A percentile compares a stretch with the other conserved stretches of the same genome.
Evolutionary conservation across 2,888 invertebrate species (phyloP).

Genomic region (Cosmia pyralina): DNA sequence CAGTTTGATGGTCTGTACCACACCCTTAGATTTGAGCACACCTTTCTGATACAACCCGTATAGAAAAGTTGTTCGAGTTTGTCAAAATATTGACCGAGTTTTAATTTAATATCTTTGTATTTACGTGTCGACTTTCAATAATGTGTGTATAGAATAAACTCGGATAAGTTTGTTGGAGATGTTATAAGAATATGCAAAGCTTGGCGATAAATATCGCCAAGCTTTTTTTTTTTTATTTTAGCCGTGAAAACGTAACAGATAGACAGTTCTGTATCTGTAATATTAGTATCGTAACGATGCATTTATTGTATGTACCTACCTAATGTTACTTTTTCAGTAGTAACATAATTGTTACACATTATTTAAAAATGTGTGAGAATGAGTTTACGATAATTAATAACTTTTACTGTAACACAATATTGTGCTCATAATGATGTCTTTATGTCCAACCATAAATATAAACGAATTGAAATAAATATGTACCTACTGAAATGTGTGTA

Average conservation of each 20-base stretch:
- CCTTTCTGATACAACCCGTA: neutral
- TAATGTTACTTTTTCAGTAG: neutral
- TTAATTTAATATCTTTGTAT: too few relatives aligned
- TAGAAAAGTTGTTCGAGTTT: neutral
- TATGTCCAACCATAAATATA: neutral
- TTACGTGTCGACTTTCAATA: neutral
- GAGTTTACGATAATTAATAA: neutral
- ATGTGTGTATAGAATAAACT: neutral
- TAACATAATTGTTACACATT: too few relatives aligned
- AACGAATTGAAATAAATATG: slow-evolving; percentile 29
- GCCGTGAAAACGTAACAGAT: neutral
- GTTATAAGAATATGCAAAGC: neutral
- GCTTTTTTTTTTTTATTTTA: too few relatives aligned
- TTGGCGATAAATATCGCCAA: too few relatives aligned
- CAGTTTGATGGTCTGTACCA: too few relatives aligned
- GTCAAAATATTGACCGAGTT: neutral
- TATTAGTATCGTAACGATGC: neutral
- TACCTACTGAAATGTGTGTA: slow-evolving; percentile 13
- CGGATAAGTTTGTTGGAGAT: neutral
- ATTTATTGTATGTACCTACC: neutral
- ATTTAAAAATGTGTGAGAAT: neutral
- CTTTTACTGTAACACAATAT: neutral
- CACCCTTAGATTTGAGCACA: too few relatives aligned
- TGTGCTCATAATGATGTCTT: neutral
- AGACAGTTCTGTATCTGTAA: neutral